These are phyloP conservation scores for Agrotis ipsilon DNA, from an alignment of 2,888 invertebrate species.

Conservation along the genomic window DNA sequence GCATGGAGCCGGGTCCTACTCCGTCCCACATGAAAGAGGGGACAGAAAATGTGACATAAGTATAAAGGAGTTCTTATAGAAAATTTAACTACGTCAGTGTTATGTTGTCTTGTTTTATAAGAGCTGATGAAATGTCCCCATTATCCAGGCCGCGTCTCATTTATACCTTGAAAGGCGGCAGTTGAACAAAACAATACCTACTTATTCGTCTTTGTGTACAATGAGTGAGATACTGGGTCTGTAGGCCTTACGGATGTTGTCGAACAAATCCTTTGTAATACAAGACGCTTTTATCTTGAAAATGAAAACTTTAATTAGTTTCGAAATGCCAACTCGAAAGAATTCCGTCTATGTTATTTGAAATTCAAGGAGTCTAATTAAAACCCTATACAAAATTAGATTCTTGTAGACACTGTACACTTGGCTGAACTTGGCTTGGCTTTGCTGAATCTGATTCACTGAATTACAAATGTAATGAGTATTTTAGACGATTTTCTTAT, in stretches of 20 bases:
- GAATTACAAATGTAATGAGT: slow-evolving; percentile 11
- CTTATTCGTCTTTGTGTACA: slow-evolving; percentile 74
- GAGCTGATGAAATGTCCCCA: slow-evolving; percentile 60
- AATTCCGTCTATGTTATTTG: slow-evolving; percentile 66
- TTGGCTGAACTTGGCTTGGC: slow-evolving; percentile 15
- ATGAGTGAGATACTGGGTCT: slow-evolving; percentile 72
- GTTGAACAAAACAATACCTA: slow-evolving; percentile 78
- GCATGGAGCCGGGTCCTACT: slow-evolving; percentile 19
- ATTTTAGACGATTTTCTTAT: slow-evolving; percentile 11
- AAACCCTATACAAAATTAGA: slow-evolving; percentile 45
- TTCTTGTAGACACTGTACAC: slow-evolving; percentile 28
- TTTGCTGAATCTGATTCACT: slow-evolving; percentile 7
- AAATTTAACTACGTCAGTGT: slow-evolving; percentile 38
- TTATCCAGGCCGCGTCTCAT: slow-evolving; percentile 68
- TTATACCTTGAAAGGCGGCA: slow-evolving; percentile 67
- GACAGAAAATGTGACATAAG: slow-evolving; percentile 33
- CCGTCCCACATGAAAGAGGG: slow-evolving; percentile 19
- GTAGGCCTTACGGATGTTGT: slow-evolving; percentile 70
- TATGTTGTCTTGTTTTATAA: slow-evolving; percentile 58
- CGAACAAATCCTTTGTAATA: slow-evolving; percentile 82
- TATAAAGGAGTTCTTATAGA: slow-evolving; percentile 34
- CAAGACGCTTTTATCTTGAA: slow-evolving; percentile 74
- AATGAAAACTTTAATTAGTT: slow-evolving; percentile 85
- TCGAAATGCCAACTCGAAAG: slow-evolving; percentile 67
- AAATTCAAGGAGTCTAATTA: slow-evolving; percentile 66